Evolutionary conservation across 2,797 vertebrate genomes (phyloP).

Genomic region (Acanthurus lineatus): DNA sequence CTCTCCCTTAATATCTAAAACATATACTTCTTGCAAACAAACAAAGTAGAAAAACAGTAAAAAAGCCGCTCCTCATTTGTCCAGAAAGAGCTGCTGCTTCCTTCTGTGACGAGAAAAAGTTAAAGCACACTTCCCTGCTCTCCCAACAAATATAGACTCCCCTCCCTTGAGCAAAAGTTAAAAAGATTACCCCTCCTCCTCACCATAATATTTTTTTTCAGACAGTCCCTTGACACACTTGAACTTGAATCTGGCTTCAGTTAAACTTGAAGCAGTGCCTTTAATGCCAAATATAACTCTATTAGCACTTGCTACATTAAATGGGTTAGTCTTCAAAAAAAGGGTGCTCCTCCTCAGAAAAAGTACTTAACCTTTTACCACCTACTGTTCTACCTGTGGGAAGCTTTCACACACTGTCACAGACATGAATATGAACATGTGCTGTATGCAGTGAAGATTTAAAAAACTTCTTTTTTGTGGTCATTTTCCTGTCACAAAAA

Average conservation of each 20-base stretch:
- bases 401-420: neutral
- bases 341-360: neutral
- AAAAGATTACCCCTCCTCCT: neutral
- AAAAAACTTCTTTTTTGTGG: neutral
- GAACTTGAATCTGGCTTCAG: neutral
- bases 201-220: neutral
- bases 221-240: neutral
- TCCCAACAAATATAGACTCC: neutral
- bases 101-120: neutral
- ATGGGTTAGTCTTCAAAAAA: neutral
- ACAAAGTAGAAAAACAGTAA: neutral
- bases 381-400: neutral
- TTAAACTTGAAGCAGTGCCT: neutral
- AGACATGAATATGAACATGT: neutral
- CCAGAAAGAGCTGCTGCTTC: neutral
- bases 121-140: neutral
- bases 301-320: slow-evolving; percentile 5
- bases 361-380: neutral
- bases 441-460: neutral
- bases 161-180: slow-evolving; percentile 7
- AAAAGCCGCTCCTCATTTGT: neutral
- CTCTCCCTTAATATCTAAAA: neutral
- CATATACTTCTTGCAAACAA: neutral
- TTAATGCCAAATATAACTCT: neutral
- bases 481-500: slow-evolving; percentile 8